Evolutionary conservation across 2,113 vertebrate species (phyloP).

Genomic region (Lasiurus cinereus): DNA sequence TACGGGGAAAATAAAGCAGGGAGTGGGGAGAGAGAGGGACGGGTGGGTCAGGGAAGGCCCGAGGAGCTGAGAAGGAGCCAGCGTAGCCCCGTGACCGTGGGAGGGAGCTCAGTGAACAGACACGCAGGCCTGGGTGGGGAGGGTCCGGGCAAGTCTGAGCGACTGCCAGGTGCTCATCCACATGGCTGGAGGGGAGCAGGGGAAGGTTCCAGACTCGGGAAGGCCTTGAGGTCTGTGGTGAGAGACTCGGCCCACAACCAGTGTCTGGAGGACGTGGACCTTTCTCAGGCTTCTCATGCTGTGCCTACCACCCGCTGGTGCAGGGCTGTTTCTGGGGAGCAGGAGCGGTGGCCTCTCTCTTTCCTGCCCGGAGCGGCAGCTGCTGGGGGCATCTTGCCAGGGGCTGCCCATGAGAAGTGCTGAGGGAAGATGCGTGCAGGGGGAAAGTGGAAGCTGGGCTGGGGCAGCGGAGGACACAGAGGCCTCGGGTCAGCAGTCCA

Average conservation of each 20-base stretch:
- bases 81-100: fast-evolving
- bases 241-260: no score
- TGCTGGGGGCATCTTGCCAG: constrained; percentile 10
- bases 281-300: not conserved
- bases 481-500: constrained; percentile 39
- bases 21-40: not conserved
- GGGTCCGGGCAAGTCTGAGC: not conserved
- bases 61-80: not conserved
- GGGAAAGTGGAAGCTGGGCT: constrained; percentile 36
- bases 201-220: not conserved
- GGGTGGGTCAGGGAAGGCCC: not conserved
- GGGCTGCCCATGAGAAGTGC: constrained; percentile 11
- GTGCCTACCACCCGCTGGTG: not conserved
- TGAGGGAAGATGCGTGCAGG: constrained; percentile 11
- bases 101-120: not conserved
- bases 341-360: not conserved
- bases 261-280: not conserved
- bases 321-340: not conserved
- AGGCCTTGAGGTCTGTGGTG: no score
- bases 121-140: no score
- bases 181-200: not conserved
- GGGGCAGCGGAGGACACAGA: not conserved
- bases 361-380: not conserved
- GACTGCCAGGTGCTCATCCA: fast-evolving
- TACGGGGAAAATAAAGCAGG: not conserved